phyloP scores from a whole-genome alignment of 2,797 vertebrate species.

The Lepilemur ruficaudatus region DNA sequence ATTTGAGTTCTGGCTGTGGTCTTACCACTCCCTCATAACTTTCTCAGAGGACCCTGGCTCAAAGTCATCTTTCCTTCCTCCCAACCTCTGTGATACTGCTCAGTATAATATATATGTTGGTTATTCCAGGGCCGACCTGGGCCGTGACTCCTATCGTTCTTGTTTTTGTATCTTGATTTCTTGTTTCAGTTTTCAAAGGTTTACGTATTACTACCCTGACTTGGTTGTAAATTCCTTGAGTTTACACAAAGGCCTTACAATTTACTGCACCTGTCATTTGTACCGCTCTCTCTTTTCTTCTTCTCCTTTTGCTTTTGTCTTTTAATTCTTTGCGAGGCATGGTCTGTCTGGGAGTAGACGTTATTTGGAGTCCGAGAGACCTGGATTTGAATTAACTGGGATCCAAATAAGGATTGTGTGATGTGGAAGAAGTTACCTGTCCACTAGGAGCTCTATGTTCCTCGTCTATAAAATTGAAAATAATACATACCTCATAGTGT shows the following conservation, averaged over 20 bases:
- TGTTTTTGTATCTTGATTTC: conserved; percentile 48
- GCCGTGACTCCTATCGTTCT: background rate
- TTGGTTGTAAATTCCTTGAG: conserved; percentile 38
- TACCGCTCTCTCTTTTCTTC: background rate
- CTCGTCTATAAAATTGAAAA: background rate
- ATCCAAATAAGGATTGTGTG: background rate
- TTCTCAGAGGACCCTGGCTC: background rate
- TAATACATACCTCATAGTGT: background rate
- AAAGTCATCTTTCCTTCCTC: background rate
- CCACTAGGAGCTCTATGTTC: background rate
- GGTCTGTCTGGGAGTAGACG: background rate
- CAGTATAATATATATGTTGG: background rate
- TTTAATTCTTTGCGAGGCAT: background rate
- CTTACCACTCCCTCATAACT: background rate
- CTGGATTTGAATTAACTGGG: background rate
- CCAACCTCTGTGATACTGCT: background rate
- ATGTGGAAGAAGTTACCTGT: background rate
- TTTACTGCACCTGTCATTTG: background rate
- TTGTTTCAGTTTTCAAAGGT: conserved; percentile 48
- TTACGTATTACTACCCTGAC: conserved; percentile 5
- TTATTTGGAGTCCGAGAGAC: background rate
- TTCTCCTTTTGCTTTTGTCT: background rate
- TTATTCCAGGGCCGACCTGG: background rate
- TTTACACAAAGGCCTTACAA: background rate
- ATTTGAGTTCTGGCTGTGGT: background rate